A percentile compares a stretch with the other conserved stretches of the same genome.
phyloP scores from a whole-genome alignment of 2,888 invertebrate species.

The Phyto melanocephala region DNA sequence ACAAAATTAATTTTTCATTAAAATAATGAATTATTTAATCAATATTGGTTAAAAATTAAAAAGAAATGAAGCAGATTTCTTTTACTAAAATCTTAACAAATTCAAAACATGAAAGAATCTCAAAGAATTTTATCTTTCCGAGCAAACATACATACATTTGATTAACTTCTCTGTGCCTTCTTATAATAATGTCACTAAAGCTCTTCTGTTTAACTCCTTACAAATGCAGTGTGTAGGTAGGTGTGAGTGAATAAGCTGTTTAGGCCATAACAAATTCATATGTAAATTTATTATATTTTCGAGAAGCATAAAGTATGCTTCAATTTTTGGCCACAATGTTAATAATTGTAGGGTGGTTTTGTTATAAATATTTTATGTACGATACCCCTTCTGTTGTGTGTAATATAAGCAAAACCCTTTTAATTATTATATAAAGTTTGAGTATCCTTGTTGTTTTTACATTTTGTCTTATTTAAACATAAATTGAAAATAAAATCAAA shows the following conservation, averaged over 20 bases:
- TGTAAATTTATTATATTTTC: constrained; percentile 64
- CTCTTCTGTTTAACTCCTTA: not conserved
- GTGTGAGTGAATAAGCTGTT: not conserved
- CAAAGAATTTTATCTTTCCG: too few relatives aligned
- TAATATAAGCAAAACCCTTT: constrained; percentile 46
- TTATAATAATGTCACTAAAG: constrained; percentile 12
- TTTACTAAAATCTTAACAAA: too few relatives aligned
- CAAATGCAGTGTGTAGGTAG: too few relatives aligned
- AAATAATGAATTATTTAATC: too few relatives aligned
- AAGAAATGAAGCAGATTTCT: too few relatives aligned
- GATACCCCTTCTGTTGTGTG: constrained; percentile 17
- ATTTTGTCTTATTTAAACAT: constrained; percentile 21
- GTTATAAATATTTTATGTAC: constrained; percentile 25
- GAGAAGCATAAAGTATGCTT: not conserved
- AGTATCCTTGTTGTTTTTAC: constrained; percentile 9
- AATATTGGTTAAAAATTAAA: too few relatives aligned
- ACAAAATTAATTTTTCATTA: not conserved
- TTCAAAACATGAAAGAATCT: too few relatives aligned
- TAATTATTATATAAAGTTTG: constrained; percentile 48
- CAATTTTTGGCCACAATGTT: not conserved
- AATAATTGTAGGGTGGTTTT: not conserved
- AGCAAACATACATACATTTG: too few relatives aligned
- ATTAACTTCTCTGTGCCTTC: too few relatives aligned
- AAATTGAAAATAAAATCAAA: constrained; percentile 58
- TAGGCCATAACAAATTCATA: constrained; percentile 62